phyloP scores from a whole-genome alignment of 2,113 vertebrate species.

The Eulemur macaco region DNA sequence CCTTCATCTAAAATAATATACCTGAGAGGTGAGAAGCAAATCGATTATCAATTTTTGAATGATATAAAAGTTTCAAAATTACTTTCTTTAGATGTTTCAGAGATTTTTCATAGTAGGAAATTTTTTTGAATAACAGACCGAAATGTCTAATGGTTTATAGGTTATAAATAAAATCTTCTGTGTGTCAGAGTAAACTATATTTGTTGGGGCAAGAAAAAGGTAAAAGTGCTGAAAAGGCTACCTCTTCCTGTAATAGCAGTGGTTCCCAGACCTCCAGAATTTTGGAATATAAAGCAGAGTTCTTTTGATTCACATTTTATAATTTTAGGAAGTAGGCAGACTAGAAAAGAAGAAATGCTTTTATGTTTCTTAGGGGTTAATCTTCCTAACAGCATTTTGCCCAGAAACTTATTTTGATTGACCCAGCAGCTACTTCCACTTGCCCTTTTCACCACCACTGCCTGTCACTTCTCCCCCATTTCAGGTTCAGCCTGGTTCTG shows the following conservation, averaged over 20 bases:
- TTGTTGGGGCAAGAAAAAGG: neutral
- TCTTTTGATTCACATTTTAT: neutral
- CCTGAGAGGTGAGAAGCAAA: conserved; percentile 12
- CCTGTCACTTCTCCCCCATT: neutral
- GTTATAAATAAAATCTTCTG: conserved; percentile 19
- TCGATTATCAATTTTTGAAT: conserved; percentile 63
- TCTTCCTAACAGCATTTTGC: neutral
- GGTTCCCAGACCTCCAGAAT: neutral
- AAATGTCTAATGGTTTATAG: conserved; percentile 18
- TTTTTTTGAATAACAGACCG: conserved; percentile 35
- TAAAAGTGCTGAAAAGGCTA: neutral
- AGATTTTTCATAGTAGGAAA: conserved; percentile 49
- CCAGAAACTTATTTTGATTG: neutral
- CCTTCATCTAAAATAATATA: conserved; percentile 61
- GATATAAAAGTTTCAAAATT: conserved; percentile 61
- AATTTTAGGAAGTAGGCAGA: neutral
- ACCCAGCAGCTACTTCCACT: neutral
- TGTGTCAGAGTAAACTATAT: conserved; percentile 8
- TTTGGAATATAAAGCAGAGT: neutral
- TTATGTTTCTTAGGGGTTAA: neutral
- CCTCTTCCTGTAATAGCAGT: neutral
- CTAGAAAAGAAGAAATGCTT: neutral
- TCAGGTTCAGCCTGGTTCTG: neutral
- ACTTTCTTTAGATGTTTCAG: conserved; percentile 60
- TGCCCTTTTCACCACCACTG: neutral